These are phyloP conservation scores for Drosophila bunnanda DNA, from an alignment of 2,888 invertebrate genomes.

Conservation along the genomic window DNA sequence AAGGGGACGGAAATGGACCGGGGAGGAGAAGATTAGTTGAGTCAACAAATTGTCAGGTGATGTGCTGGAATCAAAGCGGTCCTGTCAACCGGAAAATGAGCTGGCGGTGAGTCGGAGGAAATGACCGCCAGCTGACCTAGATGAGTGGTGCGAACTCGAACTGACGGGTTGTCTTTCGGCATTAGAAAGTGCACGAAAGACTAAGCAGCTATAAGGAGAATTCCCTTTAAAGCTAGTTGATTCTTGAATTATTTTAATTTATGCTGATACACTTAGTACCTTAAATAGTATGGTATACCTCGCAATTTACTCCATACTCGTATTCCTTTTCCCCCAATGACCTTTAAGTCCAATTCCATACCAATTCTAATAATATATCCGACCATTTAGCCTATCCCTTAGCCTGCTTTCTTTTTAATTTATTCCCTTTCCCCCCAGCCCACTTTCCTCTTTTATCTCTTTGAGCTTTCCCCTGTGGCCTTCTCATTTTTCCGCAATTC, in stretches of 20 bases:
- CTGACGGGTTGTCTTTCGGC: background rate
- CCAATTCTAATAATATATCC: background rate
- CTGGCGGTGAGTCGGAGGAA: conserved; percentile 28
- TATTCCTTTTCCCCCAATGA: background rate
- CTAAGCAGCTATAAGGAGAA: background rate
- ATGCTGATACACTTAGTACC: no score
- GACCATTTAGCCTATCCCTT: conserved; percentile 9
- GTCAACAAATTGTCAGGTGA: conserved; percentile 51
- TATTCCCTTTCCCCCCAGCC: background rate
- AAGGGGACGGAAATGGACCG: conserved; percentile 16
- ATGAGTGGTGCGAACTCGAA: conserved; percentile 18
- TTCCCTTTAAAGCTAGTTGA: background rate
- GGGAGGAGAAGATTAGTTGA: conserved; percentile 33
- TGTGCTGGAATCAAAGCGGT: conserved; percentile 42
- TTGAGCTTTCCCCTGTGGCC: conserved; percentile 27
- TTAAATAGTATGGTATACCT: no score
- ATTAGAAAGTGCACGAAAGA: conserved; percentile 1
- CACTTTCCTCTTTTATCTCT: conserved; percentile 24
- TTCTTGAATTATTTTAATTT: background rate
- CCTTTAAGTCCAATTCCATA: background rate
- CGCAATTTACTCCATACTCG: background rate
- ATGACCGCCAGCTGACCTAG: conserved; percentile 24
- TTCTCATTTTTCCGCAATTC: conserved; percentile 39
- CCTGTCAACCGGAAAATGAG: conserved; percentile 45
- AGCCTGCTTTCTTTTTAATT: background rate